phyloP scores from a whole-genome alignment of 2,797 vertebrate genomes.

The Dromococcyx pavoninus region DNA sequence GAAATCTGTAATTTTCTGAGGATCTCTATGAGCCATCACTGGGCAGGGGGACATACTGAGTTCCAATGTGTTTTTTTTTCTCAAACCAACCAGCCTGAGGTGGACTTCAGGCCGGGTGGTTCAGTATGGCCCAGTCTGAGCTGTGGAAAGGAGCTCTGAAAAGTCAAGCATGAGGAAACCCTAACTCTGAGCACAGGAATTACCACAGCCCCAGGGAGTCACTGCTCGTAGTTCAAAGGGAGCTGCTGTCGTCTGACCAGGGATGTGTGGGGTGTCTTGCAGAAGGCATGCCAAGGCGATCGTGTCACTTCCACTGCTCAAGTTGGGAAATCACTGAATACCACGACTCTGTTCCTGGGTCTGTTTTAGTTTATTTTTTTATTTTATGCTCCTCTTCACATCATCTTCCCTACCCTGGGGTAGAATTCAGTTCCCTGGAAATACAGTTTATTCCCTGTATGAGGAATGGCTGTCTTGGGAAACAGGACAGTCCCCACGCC shows the following conservation, averaged over 20 bases:
- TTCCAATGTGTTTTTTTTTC: background rate
- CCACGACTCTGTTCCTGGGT: background rate
- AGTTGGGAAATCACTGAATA: background rate
- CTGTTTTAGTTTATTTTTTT: background rate
- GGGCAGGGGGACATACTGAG: background rate
- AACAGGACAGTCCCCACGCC: background rate
- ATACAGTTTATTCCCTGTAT: background rate
- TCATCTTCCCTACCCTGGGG: background rate
- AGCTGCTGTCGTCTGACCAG: background rate
- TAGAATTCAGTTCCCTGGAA: background rate
- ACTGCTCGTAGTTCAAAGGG: background rate
- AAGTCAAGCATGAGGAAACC: background rate
- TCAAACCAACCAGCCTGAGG: background rate
- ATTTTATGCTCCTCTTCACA: background rate
- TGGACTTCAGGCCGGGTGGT: background rate
- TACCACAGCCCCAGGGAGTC: background rate
- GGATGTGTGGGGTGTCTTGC: rapidly evolving
- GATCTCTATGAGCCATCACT: background rate
- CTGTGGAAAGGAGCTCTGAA: background rate
- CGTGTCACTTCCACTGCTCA: rapidly evolving
- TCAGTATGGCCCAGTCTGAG: background rate
- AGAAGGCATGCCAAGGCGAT: background rate
- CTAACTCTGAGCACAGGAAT: background rate
- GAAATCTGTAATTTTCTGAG: background rate
- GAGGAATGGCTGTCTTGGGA: background rate